Conservation (phyloP, 92 coral and sea anemone species). For the Actinernus sp. region DNA sequence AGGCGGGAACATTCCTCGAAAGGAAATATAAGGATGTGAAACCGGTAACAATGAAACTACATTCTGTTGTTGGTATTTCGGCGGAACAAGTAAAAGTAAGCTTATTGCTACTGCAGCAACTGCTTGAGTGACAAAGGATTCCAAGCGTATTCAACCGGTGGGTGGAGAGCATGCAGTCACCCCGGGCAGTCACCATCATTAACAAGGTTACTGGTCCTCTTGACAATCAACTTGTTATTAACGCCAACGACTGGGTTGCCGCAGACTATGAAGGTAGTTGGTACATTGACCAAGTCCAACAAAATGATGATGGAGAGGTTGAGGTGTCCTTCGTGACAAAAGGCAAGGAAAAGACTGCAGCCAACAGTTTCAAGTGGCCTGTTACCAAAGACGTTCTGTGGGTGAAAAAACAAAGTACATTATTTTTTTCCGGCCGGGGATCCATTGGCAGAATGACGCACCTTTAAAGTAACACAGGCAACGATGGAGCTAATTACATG, state of each 20-base stretch:
- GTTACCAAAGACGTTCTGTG: conserved; percentile 26
- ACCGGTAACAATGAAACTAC: conserved; percentile 49
- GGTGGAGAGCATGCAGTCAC: neutral
- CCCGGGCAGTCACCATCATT: no score
- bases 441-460: no score
- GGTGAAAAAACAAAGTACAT: no score
- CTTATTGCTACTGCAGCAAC: conserved; percentile 39
- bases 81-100: conserved; percentile 24
- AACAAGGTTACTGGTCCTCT: no score
- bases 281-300: conserved; percentile 36
- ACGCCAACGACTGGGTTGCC: conserved; percentile 26
- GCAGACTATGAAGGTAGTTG: conserved; percentile 27
- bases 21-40: conserved; percentile 4
- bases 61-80: conserved; percentile 14
- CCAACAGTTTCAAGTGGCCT: conserved; percentile 19
- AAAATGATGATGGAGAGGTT: conserved; percentile 1
- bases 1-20: conserved; percentile 7
- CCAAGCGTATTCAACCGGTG: conserved; percentile 2
- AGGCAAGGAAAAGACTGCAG: neutral
- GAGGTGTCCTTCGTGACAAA: conserved; percentile 5
- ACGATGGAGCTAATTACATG: no score
- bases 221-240: neutral
- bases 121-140: conserved; percentile 26
- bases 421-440: no score
- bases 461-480: no score